These are phyloP conservation scores for Calcarius ornatus DNA, from an alignment of 2,113 vertebrate species.

Conservation along the genomic window DNA sequence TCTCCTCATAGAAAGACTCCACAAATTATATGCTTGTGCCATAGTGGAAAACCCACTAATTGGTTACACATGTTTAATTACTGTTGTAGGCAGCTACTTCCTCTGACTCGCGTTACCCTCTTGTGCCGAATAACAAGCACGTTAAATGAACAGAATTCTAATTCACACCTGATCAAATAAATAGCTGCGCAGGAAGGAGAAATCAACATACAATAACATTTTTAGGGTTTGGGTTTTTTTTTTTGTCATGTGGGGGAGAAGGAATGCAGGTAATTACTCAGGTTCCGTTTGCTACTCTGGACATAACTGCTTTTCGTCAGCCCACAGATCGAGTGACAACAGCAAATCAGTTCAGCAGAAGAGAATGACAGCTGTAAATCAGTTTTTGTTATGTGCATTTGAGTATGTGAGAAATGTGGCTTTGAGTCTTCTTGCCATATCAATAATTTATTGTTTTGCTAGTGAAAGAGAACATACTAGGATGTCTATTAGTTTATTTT, in stretches of 20 bases:
- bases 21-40: slow-evolving; percentile 91
- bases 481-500: not conserved
- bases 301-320: slow-evolving; percentile 64
- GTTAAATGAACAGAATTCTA: slow-evolving; percentile 79
- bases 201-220: slow-evolving; percentile 59
- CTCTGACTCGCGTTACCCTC: slow-evolving; percentile 83
- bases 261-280: slow-evolving; percentile 20
- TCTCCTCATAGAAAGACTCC: slow-evolving; percentile 79
- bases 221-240: not conserved
- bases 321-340: slow-evolving; percentile 55
- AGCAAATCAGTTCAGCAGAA: slow-evolving; percentile 43
- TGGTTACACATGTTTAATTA: slow-evolving; percentile 99
- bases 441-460: not conserved
- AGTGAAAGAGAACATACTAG: not conserved
- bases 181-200: slow-evolving; percentile 65
- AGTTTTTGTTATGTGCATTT: slow-evolving; percentile 4
- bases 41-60: slow-evolving; percentile 88
- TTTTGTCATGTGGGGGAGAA: not conserved
- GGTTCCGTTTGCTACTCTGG: slow-evolving; percentile 43
- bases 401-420: slow-evolving; percentile 23
- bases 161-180: slow-evolving; percentile 91
- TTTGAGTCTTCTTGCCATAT: not conserved
- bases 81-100: slow-evolving; percentile 91
- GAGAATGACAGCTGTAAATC: slow-evolving; percentile 60
- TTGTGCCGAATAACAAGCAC: slow-evolving; percentile 80